Base-by-base conservation (phyloP, 2,888 invertebrate genomes). In the Hofmannophila pseudospretella region DNA sequence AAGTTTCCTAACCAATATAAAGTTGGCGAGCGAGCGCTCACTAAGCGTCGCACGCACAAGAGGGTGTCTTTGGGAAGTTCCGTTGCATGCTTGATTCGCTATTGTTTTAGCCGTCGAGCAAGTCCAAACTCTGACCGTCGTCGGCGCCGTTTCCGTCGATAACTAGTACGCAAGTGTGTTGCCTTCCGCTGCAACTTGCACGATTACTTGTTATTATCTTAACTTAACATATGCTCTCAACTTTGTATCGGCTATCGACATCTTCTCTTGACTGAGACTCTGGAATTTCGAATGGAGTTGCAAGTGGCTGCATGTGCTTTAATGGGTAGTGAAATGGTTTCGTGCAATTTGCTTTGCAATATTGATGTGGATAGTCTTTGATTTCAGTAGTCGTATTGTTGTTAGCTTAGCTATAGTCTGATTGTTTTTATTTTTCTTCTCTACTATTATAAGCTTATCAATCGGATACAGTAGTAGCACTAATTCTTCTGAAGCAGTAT, bases 31-130 rank as follows among this genome's bases (percentile, higher is more conserved):
- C 63, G 54, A 53, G 58, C 66, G 63, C 69, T 78, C 72, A 59
- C 77, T 74, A 69, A 80, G 73, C 77, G 72, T 71, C 67, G 67
- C 78, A 82, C 84, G 80, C 82, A 81, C 77, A 66, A 71, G 76
- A 73, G 73, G 74, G 72, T 78, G 75, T 82, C 77, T 80, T 78
- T 71, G 78, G 67, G 64, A 78, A 82, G 80, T 84, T 85, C 76
- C 74, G 72, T 69, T 78, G 81, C 81, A 85, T 82, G 78, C 75
- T 81, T 79, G 79, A 84, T 84, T 80, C 73, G 73, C 75, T 75
- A 81, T 82, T 84, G 80, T 84, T 80, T 78, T 70, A 79, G 71
- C 63, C 57, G 62, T 62, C 62, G 65, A 74, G 63, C 60, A 51
- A 68, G 58, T 64, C 67, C 65, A 68, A 79, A 80, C 77, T 81